phyloP scores from a whole-genome alignment of 2,888 invertebrate species.

The Callinectes sapidus region DNA sequence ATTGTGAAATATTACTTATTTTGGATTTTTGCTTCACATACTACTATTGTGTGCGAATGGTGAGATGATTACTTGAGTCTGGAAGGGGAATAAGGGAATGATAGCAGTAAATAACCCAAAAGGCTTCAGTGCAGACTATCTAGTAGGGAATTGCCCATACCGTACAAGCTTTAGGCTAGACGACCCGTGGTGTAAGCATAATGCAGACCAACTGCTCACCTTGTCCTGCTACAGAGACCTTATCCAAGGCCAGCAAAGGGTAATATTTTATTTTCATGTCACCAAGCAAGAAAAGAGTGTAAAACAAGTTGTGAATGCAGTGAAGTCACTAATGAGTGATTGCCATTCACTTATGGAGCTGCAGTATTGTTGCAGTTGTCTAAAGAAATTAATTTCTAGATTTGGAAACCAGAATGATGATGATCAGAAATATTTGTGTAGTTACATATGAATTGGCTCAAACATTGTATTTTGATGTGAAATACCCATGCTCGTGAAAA shows the following conservation, averaged over 20 bases:
- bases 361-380: neutral
- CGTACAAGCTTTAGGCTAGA: conserved; percentile 14
- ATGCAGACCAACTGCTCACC: conserved; percentile 2
- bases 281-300: neutral
- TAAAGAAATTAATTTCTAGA: neutral
- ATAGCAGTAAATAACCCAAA: neutral
- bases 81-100: conserved; percentile 24
- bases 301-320: neutral
- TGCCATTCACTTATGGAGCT: neutral
- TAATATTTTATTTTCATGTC: neutral
- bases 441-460: neutral
- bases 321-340: neutral
- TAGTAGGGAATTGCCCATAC: neutral
- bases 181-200: neutral
- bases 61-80: conserved; percentile 13
- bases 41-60: neutral
- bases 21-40: neutral
- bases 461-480: neutral
- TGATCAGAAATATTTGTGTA: neutral
- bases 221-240: neutral
- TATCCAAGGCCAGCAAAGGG: neutral
- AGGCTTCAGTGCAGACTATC: neutral
- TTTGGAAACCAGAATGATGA: neutral
- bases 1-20: neutral
- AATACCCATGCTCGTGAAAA: neutral